A percentile compares a stretch with the other conserved stretches of the same genome.
These are phyloP conservation scores for Scaptodrosophila lebanonensis DNA, from an alignment of 1,140 invertebrate species.

Conservation along the genomic window DNA sequence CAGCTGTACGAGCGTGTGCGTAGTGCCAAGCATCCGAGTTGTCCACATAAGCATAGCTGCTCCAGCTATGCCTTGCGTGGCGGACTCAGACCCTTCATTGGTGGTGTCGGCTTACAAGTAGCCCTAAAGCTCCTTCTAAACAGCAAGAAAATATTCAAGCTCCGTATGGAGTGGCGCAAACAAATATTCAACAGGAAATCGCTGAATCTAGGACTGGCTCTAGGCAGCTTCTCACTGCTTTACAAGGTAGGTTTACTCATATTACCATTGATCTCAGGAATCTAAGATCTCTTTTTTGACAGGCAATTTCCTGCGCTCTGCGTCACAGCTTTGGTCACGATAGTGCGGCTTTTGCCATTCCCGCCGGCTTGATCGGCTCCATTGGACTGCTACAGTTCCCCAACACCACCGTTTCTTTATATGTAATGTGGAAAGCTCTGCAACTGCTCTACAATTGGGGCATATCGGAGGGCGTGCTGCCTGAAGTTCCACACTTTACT, in stretches of 20 bases:
- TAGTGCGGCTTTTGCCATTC: constrained; percentile 79
- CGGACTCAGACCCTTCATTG: constrained; percentile 79
- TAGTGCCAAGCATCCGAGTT: constrained; percentile 78
- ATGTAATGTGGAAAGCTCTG: constrained; percentile 84
- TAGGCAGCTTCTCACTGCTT: constrained; percentile 81
- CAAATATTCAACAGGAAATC: constrained; percentile 79
- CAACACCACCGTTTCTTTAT: constrained; percentile 82
- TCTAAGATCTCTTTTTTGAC: neutral
- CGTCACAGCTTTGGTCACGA: constrained; percentile 79
- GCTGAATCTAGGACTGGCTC: constrained; percentile 80
- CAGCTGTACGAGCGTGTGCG: constrained; percentile 41
- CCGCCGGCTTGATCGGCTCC: constrained; percentile 82
- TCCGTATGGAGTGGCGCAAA: constrained; percentile 78
- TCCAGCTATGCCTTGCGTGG: constrained; percentile 79
- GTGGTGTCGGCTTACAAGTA: constrained; percentile 80
- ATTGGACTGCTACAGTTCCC: constrained; percentile 81
- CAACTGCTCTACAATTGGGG: constrained; percentile 82
- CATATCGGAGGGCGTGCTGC: constrained; percentile 79
- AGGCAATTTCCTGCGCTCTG: constrained; percentile 80
- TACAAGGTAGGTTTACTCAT: constrained; percentile 79
- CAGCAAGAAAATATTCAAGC: constrained; percentile 77
- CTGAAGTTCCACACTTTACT: constrained; percentile 81
- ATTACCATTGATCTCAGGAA: neutral
- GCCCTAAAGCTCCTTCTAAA: constrained; percentile 77
- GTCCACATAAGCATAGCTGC: constrained; percentile 82